These are phyloP conservation scores for Conger conger DNA, from an alignment of 2,113 vertebrate species.

Conservation along the genomic window DNA sequence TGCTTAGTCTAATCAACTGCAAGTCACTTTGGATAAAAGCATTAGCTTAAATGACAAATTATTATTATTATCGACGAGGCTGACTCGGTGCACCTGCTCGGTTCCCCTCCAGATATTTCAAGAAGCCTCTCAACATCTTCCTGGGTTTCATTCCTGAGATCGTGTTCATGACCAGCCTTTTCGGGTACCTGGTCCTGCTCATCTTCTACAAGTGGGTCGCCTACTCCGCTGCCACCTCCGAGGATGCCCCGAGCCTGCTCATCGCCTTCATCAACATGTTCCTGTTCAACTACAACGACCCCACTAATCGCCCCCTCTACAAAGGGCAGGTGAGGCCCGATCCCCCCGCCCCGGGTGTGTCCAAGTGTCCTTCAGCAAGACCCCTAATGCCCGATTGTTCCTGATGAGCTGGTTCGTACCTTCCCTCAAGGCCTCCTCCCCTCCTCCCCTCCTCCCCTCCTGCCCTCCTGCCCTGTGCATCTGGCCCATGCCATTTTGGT, in stretches of 20 bases:
- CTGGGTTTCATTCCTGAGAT: constrained; percentile 95
- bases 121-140: constrained; percentile 94
- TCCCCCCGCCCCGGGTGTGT: no score
- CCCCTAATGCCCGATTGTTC: no score
- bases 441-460: no score
- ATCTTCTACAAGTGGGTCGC: constrained; percentile 95
- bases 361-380: no score
- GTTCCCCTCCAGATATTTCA: constrained; percentile 82
- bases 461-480: no score
- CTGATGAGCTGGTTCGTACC: no score
- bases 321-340: constrained; percentile 88
- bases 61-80: no score
- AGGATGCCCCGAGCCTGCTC: constrained; percentile 89
- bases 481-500: neutral
- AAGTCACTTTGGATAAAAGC: no score
- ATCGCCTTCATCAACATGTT: constrained; percentile 99
- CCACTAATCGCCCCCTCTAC: constrained; percentile 80
- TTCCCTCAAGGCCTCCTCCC: neutral
- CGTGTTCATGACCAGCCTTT: constrained; percentile 89
- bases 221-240: constrained; percentile 81
- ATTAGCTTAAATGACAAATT: no score
- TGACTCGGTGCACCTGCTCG: constrained; percentile 9
- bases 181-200: constrained; percentile 92
- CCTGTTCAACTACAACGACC: constrained; percentile 89
- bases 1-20: no score